Conservation (phyloP, 2,797 vertebrate species). For the Epinephelus malabaricus region DNA sequence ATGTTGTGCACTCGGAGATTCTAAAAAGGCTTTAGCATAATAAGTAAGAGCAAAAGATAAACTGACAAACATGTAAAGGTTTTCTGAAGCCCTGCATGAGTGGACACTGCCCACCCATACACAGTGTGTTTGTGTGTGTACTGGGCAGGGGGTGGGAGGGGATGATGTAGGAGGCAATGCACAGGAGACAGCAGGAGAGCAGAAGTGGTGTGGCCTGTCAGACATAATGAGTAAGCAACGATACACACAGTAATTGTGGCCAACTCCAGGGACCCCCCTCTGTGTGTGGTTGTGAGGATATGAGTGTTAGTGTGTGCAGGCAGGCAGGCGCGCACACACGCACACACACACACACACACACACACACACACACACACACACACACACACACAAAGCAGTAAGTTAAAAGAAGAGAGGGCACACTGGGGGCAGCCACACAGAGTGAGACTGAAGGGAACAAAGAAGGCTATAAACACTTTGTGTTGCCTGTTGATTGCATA, state of each 20-base stretch:
- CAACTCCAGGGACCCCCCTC: constrained; percentile 79
- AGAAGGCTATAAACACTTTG: constrained; percentile 54
- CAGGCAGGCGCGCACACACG: background rate
- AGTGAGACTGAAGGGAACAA: constrained; percentile 57
- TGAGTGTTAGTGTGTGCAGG: constrained; percentile 75
- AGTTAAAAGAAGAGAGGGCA: constrained; percentile 57
- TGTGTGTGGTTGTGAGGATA: constrained; percentile 66
- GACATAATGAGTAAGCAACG: constrained; percentile 88
- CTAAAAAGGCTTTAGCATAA: constrained; percentile 24
- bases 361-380: background rate
- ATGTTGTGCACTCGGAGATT: constrained; percentile 2
- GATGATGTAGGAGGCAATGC: constrained; percentile 68
- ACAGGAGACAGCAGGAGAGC: constrained; percentile 78
- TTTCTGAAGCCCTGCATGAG: constrained; percentile 50
- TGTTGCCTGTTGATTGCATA: constrained; percentile 51
- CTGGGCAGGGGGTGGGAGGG: constrained; percentile 31
- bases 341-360: constrained; percentile 21
- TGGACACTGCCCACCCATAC: constrained; percentile 35
- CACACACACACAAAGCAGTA: constrained; percentile 48
- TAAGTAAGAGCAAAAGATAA: constrained; percentile 21
- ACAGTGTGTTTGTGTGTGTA: constrained; percentile 28
- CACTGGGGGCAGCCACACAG: constrained; percentile 54
- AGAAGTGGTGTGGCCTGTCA: constrained; percentile 85
- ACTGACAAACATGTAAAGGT: constrained; percentile 40
- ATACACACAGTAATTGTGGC: constrained; percentile 86